Evolutionary conservation across 1,140 invertebrate genomes (phyloP).

Genomic region (Zaprionus africanus): DNA sequence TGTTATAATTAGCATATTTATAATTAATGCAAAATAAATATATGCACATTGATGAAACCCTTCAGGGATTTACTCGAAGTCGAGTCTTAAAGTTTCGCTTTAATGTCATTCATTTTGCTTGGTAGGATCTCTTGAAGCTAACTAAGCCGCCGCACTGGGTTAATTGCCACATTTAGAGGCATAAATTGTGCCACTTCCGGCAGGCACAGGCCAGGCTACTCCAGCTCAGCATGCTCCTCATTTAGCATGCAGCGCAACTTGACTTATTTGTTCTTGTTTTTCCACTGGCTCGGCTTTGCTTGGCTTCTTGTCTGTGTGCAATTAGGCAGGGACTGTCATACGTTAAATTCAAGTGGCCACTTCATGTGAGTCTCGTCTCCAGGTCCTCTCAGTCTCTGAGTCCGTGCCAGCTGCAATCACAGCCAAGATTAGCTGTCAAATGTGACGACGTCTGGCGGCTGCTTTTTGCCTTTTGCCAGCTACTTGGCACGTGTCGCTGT

Average conservation of each 20-base stretch:
- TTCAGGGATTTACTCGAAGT: background rate
- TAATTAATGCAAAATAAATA: background rate
- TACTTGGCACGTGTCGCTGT: constrained; percentile 75
- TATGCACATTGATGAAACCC: too few species aligned
- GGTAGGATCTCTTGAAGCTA: constrained; percentile 16
- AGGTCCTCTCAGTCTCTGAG: background rate
- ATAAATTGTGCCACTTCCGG: constrained; percentile 76
- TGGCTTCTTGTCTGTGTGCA: constrained; percentile 49
- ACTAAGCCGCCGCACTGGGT: constrained; percentile 16
- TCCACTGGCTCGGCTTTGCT: background rate
- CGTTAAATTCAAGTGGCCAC: constrained; percentile 75
- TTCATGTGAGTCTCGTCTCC: constrained; percentile 42
- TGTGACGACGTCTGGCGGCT: constrained; percentile 43
- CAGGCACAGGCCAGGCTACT: constrained; percentile 8
- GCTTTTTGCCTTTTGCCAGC: constrained; percentile 79
- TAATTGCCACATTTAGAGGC: constrained; percentile 57
- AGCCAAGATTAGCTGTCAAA: constrained; percentile 71
- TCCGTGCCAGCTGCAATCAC: constrained; percentile 48
- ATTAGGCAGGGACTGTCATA: constrained; percentile 76
- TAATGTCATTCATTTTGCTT: constrained; percentile 27
- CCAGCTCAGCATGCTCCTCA: constrained; percentile 1
- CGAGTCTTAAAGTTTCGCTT: background rate
- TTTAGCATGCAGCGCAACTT: constrained; percentile 10
- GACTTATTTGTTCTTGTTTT: constrained; percentile 12
- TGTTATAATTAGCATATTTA: background rate